A percentile compares a stretch with the other conserved stretches of the same genome.
phyloP scores from a whole-genome alignment of 2,888 invertebrate species.

The Drosophila rubida region DNA sequence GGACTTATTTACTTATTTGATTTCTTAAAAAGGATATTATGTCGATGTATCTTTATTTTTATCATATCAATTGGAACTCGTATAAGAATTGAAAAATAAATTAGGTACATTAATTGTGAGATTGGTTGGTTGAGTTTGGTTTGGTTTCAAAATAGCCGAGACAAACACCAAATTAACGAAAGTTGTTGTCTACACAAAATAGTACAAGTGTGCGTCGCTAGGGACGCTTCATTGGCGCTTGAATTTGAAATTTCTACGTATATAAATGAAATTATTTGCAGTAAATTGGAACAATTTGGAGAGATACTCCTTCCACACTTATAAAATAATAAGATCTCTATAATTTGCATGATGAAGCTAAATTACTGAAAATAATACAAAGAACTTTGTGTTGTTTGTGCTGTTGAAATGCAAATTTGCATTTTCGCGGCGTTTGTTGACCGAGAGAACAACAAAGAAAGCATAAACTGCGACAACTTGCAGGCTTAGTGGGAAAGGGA shows the following conservation, averaged over 20 bases:
- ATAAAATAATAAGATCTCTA: no score
- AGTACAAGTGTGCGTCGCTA: not conserved
- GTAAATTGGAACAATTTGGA: no score
- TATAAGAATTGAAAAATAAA: no score
- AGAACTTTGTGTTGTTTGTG: conserved; percentile 43
- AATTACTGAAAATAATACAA: conserved; percentile 35
- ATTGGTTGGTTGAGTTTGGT: not conserved
- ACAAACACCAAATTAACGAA: not conserved
- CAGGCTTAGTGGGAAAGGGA: not conserved
- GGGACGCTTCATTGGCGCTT: not conserved
- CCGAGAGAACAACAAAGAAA: conserved; percentile 37
- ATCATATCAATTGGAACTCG: no score
- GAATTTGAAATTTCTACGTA: not conserved
- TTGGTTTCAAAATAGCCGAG: not conserved
- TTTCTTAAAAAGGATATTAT: no score
- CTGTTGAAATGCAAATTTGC: conserved; percentile 49
- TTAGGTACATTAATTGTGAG: no score
- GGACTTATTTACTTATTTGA: no score
- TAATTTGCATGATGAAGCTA: no score
- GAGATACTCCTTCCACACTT: no score
- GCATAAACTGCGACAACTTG: conserved; percentile 45
- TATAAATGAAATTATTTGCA: no score
- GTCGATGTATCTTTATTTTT: no score
- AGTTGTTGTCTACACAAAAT: no score
- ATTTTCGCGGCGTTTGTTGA: conserved; percentile 38